These are phyloP conservation scores for Oncorhynchus masou DNA, from an alignment of 2,113 vertebrate species.

Conservation along the genomic window DNA sequence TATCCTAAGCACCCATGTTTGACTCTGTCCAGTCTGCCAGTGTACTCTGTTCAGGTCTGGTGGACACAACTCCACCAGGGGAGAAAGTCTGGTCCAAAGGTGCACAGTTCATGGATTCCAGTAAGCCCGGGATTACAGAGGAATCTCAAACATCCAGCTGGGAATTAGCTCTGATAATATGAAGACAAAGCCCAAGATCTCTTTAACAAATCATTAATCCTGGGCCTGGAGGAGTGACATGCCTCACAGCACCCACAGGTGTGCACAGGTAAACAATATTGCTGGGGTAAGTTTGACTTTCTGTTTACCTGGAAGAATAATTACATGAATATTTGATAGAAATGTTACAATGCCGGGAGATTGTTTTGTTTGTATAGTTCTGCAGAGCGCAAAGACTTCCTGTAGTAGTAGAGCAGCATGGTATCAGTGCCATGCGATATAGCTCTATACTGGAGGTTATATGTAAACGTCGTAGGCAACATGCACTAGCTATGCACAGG, in stretches of 20 bases:
- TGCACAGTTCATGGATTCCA: constrained; percentile 57
- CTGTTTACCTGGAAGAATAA: too few species aligned
- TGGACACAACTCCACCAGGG: constrained; percentile 13
- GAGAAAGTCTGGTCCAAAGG: constrained; percentile 37
- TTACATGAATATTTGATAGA: too few species aligned
- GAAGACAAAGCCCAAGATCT: constrained; percentile 56
- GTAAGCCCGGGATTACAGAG: constrained; percentile 63
- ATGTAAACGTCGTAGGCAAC: too few species aligned
- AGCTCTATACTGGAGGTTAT: too few species aligned
- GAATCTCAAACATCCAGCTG: constrained; percentile 67
- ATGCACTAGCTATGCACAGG: too few species aligned
- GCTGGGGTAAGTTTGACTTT: too few species aligned
- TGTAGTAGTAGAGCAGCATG: too few species aligned
- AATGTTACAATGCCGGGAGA: too few species aligned
- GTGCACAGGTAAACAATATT: neutral
- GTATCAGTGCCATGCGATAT: too few species aligned
- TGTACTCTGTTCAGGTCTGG: constrained; percentile 23
- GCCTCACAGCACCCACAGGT: neutral
- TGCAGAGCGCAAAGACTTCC: too few species aligned
- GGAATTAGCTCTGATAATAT: constrained; percentile 67
- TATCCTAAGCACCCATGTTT: too few species aligned
- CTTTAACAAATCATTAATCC: constrained; percentile 6
- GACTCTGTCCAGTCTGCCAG: neutral
- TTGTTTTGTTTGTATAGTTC: too few species aligned
- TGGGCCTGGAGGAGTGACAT: constrained; percentile 14